A percentile compares a stretch with the other conserved stretches of the same genome.
Conservation (phyloP, 2,797 vertebrate genomes). For the Momotus momota region DNA sequence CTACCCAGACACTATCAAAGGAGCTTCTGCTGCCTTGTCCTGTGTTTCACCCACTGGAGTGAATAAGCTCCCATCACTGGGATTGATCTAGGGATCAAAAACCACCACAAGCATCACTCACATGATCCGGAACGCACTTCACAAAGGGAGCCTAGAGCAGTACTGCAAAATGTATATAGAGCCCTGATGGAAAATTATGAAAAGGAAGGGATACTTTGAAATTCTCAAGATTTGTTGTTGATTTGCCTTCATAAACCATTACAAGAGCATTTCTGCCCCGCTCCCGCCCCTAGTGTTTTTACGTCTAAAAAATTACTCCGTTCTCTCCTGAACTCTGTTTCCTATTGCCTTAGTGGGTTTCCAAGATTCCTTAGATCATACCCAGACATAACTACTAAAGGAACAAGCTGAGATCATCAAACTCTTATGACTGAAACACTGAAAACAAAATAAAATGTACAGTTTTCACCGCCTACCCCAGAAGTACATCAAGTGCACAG, state of each 20-base stretch:
- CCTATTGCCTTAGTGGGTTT: constrained; percentile 27
- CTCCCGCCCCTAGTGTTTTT: background rate
- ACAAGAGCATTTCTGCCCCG: background rate
- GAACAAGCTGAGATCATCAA: constrained; percentile 66
- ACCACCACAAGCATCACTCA: background rate
- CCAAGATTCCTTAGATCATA: constrained; percentile 58
- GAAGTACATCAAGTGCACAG: constrained; percentile 64
- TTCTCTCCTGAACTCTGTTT: constrained; percentile 49
- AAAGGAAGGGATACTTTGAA: constrained; percentile 52
- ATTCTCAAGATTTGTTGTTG: constrained; percentile 25
- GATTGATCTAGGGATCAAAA: constrained; percentile 53
- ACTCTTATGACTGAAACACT: constrained; percentile 56
- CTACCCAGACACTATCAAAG: constrained; percentile 25
- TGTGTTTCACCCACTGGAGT: constrained; percentile 16
- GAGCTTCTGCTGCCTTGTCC: constrained; percentile 28
- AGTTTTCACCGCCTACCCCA: constrained; percentile 53
- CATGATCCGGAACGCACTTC: background rate
- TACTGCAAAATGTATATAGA: background rate
- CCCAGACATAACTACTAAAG: constrained; percentile 49
- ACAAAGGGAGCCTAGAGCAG: background rate
- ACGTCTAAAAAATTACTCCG: constrained; percentile 40
- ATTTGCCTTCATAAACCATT: constrained; percentile 48
- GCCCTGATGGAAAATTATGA: constrained; percentile 21
- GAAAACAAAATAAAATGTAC: constrained; percentile 68
- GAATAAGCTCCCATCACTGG: constrained; percentile 26